Evolutionary conservation across 2,797 vertebrate species (phyloP).

Genomic region (Galagoides demidoff): DNA sequence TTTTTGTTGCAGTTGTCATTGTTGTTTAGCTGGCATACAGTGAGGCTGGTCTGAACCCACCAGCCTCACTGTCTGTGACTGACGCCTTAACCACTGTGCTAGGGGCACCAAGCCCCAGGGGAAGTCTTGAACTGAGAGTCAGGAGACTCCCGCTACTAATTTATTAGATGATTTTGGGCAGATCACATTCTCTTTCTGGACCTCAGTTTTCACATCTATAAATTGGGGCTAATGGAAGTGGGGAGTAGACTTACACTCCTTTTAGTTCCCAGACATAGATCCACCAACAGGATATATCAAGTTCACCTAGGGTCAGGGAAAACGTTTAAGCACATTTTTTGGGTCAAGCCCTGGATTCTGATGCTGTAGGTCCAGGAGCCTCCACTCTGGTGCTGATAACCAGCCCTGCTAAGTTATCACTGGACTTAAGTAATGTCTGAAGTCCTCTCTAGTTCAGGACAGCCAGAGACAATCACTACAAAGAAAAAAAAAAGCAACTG

Average conservation of each 20-base stretch:
- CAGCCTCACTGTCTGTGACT: too few relatives aligned
- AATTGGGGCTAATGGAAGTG: background rate
- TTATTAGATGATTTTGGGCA: background rate
- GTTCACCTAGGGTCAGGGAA: background rate
- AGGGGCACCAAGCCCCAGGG: too few relatives aligned
- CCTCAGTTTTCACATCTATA: background rate
- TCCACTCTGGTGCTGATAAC: background rate
- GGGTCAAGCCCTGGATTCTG: background rate
- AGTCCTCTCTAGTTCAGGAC: background rate
- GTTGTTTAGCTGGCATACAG: too few relatives aligned
- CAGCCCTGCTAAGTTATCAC: background rate
- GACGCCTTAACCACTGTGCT: too few relatives aligned
- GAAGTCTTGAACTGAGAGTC: background rate
- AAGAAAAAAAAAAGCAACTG: background rate
- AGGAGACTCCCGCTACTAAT: background rate
- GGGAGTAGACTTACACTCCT: too few relatives aligned
- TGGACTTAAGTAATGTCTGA: background rate
- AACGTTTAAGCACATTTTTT: background rate
- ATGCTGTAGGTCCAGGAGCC: background rate
- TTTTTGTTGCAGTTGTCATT: too few relatives aligned
- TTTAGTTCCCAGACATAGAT: background rate
- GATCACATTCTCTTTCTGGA: background rate
- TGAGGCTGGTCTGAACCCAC: too few relatives aligned
- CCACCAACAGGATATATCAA: background rate
- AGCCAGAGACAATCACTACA: background rate